Base-by-base conservation (phyloP, 2,888 invertebrate genomes). In the Xanthorhoe designata region DNA sequence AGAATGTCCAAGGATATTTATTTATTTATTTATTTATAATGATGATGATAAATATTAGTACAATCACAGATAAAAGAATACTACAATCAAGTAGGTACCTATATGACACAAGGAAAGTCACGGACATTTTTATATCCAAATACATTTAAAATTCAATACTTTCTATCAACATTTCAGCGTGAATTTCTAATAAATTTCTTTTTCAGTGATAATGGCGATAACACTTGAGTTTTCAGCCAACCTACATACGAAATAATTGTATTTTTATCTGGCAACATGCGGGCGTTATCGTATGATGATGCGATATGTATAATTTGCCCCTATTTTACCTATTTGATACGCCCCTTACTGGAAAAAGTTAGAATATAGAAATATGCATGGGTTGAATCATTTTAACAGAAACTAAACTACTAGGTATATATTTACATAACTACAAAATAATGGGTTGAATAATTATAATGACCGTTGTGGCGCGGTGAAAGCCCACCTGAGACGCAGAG, bases 241-340 rank as follows among this genome's bases (percentile, higher is more conserved):
- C 70, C 75, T 73, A 72, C 70, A 71, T 72, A 69, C 68, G 63
- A 70, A 75, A 75, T 80, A 78, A 80, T 82, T 82, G 75, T 78
- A 76, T 79, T 80, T 77, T 82, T 76, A 81, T 83, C 80, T 76
- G 66, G 57, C 58, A 66, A 62, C 72, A 80, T 83, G 76, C 76
- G 83, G 83, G 83, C 58, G 45, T 51, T 83, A 83, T 83, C 82
- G 38, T 66, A 75, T 64, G 77, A 75, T 76, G 64, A 52, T 66
- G 61, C 58, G 75, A 73, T 72, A 63, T 50, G 29, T 52, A 53
- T 67, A 69, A 61, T 68, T 70, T 52, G 63, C 74, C 71, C 74
- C 68, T 70, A 72, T 72, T 42, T 13, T 4, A 32, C 32, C 38
- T 42, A 42, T 42, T 42, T 42, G 38, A 42, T 42, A 42, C 38